phyloP scores from a whole-genome alignment of 92 coral and sea anemone genomes.

The Zoanthus gigantus region DNA sequence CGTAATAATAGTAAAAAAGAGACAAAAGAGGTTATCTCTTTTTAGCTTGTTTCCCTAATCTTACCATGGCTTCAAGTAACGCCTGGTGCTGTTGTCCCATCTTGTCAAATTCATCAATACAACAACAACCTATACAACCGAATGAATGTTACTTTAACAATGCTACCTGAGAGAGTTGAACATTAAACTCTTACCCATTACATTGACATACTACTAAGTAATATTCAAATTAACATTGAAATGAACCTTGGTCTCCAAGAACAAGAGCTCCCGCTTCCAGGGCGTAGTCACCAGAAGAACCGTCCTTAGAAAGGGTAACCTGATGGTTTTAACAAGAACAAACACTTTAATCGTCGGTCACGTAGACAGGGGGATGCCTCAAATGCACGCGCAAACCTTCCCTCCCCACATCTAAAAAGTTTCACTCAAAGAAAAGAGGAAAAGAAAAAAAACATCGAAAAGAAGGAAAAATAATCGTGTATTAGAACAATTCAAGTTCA shows the following conservation, averaged over 20 bases:
- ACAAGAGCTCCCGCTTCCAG: slow-evolving; percentile 98
- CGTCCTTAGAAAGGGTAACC: slow-evolving; percentile 94
- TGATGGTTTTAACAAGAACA: neutral
- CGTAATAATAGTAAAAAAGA: neutral
- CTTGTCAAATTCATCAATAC: slow-evolving; percentile 98
- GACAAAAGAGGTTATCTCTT: too few relatives aligned
- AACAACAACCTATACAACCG: slow-evolving; percentile 85
- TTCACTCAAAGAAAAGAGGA: too few relatives aligned
- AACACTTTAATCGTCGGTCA: too few relatives aligned
- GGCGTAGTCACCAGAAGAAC: slow-evolving; percentile 95
- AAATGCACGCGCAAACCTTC: too few relatives aligned
- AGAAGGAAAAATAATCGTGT: too few relatives aligned
- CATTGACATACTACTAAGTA: neutral
- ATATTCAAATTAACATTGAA: neutral
- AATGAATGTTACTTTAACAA: neutral
- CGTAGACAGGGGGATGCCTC: too few relatives aligned
- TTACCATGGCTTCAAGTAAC: slow-evolving; percentile 97
- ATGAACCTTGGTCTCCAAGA: slow-evolving; percentile 90
- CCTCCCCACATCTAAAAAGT: too few relatives aligned
- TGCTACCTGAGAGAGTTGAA: neutral
- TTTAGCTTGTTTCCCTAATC: neutral
- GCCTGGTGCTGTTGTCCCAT: slow-evolving; percentile 98
- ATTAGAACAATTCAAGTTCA: too few relatives aligned
- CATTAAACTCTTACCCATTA: neutral
- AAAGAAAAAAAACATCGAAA: too few relatives aligned